Base-by-base conservation (phyloP, 2,888 invertebrate species). In the Neoscelio sp. region DNA sequence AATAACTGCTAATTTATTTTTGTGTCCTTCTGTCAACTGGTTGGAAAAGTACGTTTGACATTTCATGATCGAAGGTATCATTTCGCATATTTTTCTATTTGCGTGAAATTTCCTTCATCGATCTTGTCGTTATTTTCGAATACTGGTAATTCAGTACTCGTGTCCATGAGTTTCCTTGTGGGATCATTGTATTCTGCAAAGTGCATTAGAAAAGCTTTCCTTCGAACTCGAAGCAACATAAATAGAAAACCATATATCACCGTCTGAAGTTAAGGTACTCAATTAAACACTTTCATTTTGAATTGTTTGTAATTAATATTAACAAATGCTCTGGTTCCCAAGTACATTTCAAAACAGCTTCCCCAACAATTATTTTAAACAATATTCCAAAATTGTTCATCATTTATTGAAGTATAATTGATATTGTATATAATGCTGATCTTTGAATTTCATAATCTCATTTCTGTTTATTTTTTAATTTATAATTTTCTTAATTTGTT, bases 111-210 rank as follows among this genome's bases (percentile, higher is more conserved):
- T 40, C 82, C 83, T 85, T 86, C 88, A 88, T 88, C 88, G 88
- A 89, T 89, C 89, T 89, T 84, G 82, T 70, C 82, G 83, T 82
- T 88, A 85, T 85, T 86, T 86, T 80, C 85, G 84, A 86, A 84
- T 88, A 86, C 88, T 87, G 86, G 86, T 89, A 88, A 89, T 89
- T 89, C 88, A 87, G 85, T 83, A 85, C 87, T 85, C 88, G 85
- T 88, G 88, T 87, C 86, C 85, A 82, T 79, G 67, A 80, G 71
- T 80, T 80, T 71, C 79, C 71, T 75, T 65, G 60, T 17, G 54
- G 50, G 65, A 75, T 65, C 62, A 64, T 76, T 67, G 76, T 80
- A 68, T 76, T 80, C 68, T 50, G 73, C 48, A 70, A 84, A 75
- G 75, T 75, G 67, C 75, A 67, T 75, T 75, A 75, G 83, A 80